phyloP scores from a whole-genome alignment of 2,888 invertebrate species.

The Choristoneura rosaceana region DNA sequence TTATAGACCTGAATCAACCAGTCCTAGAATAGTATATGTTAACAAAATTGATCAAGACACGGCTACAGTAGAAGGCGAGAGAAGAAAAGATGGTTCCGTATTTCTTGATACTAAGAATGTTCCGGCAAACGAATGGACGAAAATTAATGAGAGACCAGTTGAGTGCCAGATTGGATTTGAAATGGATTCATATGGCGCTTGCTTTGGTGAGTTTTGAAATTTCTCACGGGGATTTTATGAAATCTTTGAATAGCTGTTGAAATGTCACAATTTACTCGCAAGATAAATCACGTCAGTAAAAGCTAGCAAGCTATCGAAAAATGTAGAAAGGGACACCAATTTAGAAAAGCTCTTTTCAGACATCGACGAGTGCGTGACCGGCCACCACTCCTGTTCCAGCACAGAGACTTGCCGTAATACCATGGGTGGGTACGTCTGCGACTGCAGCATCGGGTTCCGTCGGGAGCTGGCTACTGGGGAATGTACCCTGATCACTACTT shows the following conservation, averaged over 20 bases:
- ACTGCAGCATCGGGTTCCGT: conserved; percentile 92
- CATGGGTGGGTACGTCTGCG: conserved; percentile 93
- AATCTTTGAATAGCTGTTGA: too few relatives aligned
- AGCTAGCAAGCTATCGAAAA: too few relatives aligned
- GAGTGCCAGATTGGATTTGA: conserved; percentile 83
- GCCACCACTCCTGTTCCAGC: conserved; percentile 84
- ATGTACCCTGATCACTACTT: conserved; percentile 60
- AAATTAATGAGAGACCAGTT: conserved; percentile 56
- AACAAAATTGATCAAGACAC: conserved; percentile 56
- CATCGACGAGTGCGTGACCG: conserved; percentile 90
- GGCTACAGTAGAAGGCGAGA: conserved; percentile 56
- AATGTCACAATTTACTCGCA: too few relatives aligned
- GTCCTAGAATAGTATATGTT: conserved; percentile 57
- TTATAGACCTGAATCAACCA: conserved; percentile 23
- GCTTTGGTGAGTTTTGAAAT: conserved; percentile 78
- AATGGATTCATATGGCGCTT: conserved; percentile 82
- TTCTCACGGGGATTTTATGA: too few relatives aligned
- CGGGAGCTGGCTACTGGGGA: conserved; percentile 83
- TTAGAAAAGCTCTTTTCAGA: conserved; percentile 79
- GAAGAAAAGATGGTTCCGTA: conserved; percentile 61
- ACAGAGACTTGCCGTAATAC: conserved; percentile 92
- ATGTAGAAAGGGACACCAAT: too few relatives aligned
- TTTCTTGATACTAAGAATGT: conserved; percentile 61
- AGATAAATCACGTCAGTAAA: too few relatives aligned
- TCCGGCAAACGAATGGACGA: conserved; percentile 70